phyloP scores from a whole-genome alignment of 2,888 invertebrate species.

The Drosophila greeni region DNA sequence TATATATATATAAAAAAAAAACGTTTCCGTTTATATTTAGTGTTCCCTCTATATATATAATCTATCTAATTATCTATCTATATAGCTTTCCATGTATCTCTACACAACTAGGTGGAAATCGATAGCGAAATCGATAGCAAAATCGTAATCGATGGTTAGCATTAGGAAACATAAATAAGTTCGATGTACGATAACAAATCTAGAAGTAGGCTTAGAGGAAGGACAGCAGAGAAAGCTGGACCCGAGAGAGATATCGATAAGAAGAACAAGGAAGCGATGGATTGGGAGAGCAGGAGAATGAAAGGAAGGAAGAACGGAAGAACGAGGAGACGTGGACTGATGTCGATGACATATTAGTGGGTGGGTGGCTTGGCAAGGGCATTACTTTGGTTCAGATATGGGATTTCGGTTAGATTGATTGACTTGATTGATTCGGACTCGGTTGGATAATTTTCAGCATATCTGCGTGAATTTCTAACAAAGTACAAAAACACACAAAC shows the following conservation, averaged over 20 bases:
- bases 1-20: slow-evolving; percentile 32
- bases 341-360: background rate
- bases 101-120: slow-evolving; percentile 7
- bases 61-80: slow-evolving; percentile 10
- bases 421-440: slow-evolving; percentile 48
- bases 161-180: slow-evolving; percentile 36
- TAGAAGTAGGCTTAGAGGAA: slow-evolving; percentile 21
- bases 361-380: slow-evolving; percentile 25
- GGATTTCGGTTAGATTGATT: slow-evolving; percentile 41
- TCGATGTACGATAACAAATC: slow-evolving; percentile 37
- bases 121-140: background rate
- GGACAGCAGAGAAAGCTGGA: slow-evolving; percentile 14
- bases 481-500: slow-evolving; percentile 65
- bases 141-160: slow-evolving; percentile 16
- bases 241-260: slow-evolving; percentile 17
- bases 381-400: slow-evolving; percentile 35
- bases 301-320: background rate
- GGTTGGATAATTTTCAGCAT: slow-evolving; percentile 70
- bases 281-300: background rate
- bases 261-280: background rate
- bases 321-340: slow-evolving; percentile 5
- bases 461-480: slow-evolving; percentile 73
- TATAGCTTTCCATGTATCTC: slow-evolving; percentile 30
- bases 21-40: slow-evolving; percentile 19
- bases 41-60: slow-evolving; percentile 13